Conservation (phyloP, 2,797 vertebrate genomes). For the Columba guinea region DNA sequence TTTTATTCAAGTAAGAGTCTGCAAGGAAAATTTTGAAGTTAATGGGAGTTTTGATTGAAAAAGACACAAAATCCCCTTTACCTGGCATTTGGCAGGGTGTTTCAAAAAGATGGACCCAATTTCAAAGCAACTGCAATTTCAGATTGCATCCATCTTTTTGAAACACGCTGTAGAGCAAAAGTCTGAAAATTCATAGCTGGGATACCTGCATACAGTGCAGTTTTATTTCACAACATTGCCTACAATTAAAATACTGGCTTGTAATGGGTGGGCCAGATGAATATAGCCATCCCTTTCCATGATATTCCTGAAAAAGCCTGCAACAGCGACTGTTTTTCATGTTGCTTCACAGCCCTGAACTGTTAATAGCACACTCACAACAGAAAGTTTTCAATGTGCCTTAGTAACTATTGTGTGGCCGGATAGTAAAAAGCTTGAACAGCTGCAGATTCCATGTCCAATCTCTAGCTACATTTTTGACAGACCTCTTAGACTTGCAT, state of each 20-base stretch:
- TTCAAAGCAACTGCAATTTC: too few relatives aligned
- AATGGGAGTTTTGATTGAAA: not conserved
- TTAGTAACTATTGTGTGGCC: conserved; percentile 6
- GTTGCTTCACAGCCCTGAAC: not conserved
- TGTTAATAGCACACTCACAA: not conserved
- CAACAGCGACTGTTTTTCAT: not conserved
- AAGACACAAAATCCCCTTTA: not conserved
- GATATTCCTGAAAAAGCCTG: not conserved
- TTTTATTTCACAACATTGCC: not conserved
- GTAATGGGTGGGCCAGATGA: not conserved
- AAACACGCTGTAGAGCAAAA: not conserved
- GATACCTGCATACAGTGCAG: not conserved
- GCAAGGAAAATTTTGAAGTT: not conserved
- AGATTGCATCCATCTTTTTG: too few relatives aligned
- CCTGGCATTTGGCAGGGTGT: not conserved
- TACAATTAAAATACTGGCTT: not conserved
- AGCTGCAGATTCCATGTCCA: conserved; percentile 50
- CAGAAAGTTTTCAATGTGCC: conserved; percentile 11
- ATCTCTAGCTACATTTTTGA: conserved; percentile 3
- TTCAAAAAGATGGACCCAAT: too few relatives aligned
- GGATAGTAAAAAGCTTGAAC: conserved; percentile 36
- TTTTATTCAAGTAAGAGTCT: not conserved
- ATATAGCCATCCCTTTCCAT: not conserved
- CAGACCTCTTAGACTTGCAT: conserved; percentile 31
- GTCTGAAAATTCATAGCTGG: not conserved